Evolutionary conservation across 2,113 vertebrate genomes (phyloP).

Genomic region (Gymnarchus niloticus): DNA sequence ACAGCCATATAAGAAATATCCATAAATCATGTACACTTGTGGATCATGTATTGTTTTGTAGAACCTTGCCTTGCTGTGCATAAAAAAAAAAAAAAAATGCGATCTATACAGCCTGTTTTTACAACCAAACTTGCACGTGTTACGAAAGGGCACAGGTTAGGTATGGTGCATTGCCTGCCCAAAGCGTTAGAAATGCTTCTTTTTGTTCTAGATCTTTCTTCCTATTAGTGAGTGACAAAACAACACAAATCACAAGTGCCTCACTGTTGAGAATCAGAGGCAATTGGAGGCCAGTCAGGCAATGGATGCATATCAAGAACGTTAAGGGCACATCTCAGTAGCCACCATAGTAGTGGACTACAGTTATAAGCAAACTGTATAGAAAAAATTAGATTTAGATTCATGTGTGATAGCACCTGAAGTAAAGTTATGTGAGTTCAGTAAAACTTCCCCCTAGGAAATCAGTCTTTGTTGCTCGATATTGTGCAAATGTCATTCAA

Average conservation of each 20-base stretch:
- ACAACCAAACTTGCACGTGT: neutral
- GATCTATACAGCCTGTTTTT: neutral
- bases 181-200: neutral
- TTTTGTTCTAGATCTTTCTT: neutral
- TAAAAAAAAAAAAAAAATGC: no score
- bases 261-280: neutral
- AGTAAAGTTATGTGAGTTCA: neutral
- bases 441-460: neutral
- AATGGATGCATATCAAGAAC: neutral
- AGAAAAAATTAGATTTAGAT: neutral
- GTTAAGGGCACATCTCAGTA: neutral
- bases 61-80: neutral
- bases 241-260: neutral
- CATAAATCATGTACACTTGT: neutral
- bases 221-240: neutral
- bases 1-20: neutral
- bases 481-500: neutral
- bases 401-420: neutral
- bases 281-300: neutral
- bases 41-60: neutral
- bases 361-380: neutral
- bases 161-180: neutral
- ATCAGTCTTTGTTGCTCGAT: slow-evolving; percentile 5
- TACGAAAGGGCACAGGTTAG: neutral
- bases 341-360: neutral